phyloP scores from a whole-genome alignment of 1,140 invertebrate genomes.

The Lucilia cuprina region DNA sequence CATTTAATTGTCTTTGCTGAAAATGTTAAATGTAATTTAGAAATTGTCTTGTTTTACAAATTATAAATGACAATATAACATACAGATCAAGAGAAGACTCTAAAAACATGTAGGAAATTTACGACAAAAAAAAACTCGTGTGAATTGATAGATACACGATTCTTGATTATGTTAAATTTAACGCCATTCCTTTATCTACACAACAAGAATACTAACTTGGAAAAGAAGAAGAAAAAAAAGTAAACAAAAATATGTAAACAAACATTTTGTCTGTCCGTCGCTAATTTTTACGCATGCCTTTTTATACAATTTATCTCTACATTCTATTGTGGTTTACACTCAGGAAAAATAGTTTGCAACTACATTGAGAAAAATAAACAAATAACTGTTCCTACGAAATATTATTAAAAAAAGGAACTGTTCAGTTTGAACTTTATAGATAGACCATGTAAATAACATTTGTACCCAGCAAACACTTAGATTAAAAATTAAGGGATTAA shows the following conservation, averaged over 20 bases:
- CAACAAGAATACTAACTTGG: not conserved
- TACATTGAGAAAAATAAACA: too few relatives aligned
- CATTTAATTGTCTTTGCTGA: not conserved
- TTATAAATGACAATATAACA: not conserved
- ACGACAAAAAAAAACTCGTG: not conserved
- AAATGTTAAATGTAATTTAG: slow-evolving; percentile 12
- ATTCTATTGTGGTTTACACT: not conserved
- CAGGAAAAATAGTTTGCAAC: not conserved
- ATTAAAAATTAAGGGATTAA: too few relatives aligned
- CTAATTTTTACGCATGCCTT: slow-evolving; percentile 1
- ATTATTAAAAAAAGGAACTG: too few relatives aligned
- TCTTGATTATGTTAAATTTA: not conserved
- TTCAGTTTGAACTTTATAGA: too few relatives aligned
- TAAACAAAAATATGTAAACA: not conserved
- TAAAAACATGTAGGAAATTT: not conserved
- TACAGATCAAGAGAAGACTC: not conserved
- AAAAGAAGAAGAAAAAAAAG: not conserved
- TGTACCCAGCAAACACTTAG: too few relatives aligned
- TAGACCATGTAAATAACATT: too few relatives aligned
- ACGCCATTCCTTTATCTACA: not conserved
- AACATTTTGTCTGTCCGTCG: not conserved
- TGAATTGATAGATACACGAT: not conserved
- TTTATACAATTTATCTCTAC: not conserved
- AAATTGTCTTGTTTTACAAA: slow-evolving; percentile 18
- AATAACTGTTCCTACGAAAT: too few relatives aligned